Evolutionary conservation across 1,140 invertebrate species (phyloP).

Genomic region (Tetramorium simillimum): DNA sequence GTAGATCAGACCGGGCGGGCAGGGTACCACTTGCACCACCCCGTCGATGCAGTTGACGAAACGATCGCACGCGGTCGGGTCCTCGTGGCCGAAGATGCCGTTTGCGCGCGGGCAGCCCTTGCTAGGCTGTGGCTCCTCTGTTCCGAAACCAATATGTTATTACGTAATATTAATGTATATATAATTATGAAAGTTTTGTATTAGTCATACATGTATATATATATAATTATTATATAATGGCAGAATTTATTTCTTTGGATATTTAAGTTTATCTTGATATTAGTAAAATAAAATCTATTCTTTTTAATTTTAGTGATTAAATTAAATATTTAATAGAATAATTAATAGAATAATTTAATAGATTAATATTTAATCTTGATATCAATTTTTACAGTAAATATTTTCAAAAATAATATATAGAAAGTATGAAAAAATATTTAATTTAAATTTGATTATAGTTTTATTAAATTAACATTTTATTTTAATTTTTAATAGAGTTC

Average conservation of each 20-base stretch:
- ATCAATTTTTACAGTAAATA: background rate
- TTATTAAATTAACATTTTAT: background rate
- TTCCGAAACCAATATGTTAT: conserved; percentile 54
- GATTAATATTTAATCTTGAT: background rate
- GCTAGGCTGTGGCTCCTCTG: conserved; percentile 90
- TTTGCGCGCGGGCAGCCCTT: conserved; percentile 92
- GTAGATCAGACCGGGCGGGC: conserved; percentile 93
- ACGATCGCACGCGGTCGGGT: conserved; percentile 92
- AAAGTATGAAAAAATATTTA: background rate
- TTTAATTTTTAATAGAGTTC: background rate
- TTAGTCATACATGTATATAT: background rate
- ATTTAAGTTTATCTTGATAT: background rate
- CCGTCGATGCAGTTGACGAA: conserved; percentile 94
- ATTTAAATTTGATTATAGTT: background rate
- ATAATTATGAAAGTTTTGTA: background rate
- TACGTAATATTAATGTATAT: background rate
- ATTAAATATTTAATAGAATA: background rate
- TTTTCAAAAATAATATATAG: background rate
- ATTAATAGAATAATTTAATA: no score
- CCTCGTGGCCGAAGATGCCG: conserved; percentile 92
- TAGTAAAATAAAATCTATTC: background rate
- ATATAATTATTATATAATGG: background rate
- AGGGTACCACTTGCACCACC: conserved; percentile 89
- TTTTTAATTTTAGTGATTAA: background rate
- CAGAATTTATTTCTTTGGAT: background rate